Evolutionary conservation across 2,797 vertebrate genomes (phyloP).

Genomic region (Epinephelus malabaricus): DNA sequence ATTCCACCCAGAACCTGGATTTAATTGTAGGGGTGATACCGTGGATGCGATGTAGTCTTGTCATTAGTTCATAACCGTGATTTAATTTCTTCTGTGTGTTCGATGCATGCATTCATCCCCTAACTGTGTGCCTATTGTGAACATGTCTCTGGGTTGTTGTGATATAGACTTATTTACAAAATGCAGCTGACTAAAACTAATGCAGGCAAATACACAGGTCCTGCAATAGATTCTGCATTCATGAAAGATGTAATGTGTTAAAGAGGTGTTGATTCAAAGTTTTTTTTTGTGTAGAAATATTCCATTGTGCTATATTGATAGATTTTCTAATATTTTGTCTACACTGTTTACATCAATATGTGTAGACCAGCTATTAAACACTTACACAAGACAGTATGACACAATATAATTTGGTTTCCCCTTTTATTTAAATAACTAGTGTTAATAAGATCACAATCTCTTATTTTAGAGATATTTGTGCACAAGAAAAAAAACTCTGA

Average conservation of each 20-base stretch:
- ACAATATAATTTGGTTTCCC: no score
- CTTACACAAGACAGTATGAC: neutral
- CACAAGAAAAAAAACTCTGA: neutral
- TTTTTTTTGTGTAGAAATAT: no score
- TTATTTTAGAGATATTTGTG: neutral
- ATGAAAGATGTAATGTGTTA: no score
- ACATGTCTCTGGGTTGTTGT: neutral
- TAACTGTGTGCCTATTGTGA: neutral
- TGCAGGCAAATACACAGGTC: no score
- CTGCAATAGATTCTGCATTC: no score
- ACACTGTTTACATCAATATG: no score
- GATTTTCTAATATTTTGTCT: neutral
- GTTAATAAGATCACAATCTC: neutral
- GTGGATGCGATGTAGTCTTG: slow-evolving; percentile 19
- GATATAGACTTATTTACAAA: no score
- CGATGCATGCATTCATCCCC: slow-evolving; percentile 33
- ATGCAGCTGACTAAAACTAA: no score
- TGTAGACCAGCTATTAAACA: neutral
- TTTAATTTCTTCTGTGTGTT: slow-evolving; percentile 12
- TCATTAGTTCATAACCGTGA: slow-evolving; percentile 13
- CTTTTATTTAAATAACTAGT: neutral
- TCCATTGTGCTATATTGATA: neutral
- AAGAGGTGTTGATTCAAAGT: no score
- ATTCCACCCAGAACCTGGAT: slow-evolving; percentile 63
- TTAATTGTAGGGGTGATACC: slow-evolving; percentile 73